These are phyloP conservation scores for Clangula hyemalis DNA, from an alignment of 2,797 vertebrate genomes.

Conservation along the genomic window DNA sequence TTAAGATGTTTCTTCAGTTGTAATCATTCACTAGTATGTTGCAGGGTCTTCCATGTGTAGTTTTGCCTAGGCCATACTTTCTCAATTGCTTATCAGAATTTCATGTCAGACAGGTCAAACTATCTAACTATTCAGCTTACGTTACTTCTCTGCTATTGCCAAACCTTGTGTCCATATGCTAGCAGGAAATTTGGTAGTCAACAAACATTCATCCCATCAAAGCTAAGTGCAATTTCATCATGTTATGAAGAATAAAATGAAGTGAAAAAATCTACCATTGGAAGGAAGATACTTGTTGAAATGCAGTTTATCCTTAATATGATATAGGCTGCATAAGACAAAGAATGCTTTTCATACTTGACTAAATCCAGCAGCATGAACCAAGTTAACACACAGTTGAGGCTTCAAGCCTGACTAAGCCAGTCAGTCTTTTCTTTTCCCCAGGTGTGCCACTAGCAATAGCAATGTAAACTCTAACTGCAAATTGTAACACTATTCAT, in stretches of 20 bases:
- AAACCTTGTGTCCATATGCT: not conserved
- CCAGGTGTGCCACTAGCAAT: not conserved
- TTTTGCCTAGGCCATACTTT: not conserved
- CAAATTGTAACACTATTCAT: not conserved
- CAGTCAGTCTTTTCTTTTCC: not conserved
- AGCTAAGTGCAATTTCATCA: not conserved
- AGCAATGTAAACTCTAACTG: not conserved
- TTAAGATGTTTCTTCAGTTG: no score
- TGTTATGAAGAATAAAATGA: not conserved
- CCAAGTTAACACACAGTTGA: not conserved
- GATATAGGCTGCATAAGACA: not conserved
- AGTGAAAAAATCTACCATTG: not conserved
- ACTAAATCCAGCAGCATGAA: not conserved
- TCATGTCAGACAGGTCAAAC: not conserved
- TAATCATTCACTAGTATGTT: fast-evolving
- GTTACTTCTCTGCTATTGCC: not conserved
- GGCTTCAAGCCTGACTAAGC: not conserved
- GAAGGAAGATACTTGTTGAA: not conserved
- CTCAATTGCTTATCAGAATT: not conserved
- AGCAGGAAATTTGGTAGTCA: not conserved
- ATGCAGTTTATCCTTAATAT: not conserved
- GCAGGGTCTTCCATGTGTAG: not conserved
- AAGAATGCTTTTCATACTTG: not conserved
- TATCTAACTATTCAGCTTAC: not conserved
- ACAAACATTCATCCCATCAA: not conserved